phyloP scores from a whole-genome alignment of 2,113 vertebrate genomes.

The Pungitius pungitius region DNA sequence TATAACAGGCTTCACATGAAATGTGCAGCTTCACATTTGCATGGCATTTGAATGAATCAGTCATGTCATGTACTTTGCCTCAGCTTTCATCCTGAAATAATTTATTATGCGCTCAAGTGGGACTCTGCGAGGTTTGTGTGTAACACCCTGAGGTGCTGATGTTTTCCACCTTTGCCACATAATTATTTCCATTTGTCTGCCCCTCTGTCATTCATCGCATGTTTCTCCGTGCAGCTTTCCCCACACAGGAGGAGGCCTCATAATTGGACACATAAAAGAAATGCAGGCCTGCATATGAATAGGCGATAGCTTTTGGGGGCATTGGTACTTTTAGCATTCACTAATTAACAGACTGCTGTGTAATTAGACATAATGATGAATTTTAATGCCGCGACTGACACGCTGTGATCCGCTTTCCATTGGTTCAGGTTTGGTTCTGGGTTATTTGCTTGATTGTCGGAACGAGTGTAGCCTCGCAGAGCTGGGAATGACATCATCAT shows the following conservation, averaged over 20 bases:
- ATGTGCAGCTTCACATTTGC: background rate
- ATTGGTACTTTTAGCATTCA: constrained; percentile 24
- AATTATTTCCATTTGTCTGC: constrained; percentile 30
- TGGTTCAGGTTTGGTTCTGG: constrained; percentile 14
- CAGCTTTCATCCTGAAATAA: constrained; percentile 24
- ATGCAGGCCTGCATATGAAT: constrained; percentile 30
- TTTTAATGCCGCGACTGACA: constrained; percentile 16
- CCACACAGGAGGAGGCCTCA: constrained; percentile 38
- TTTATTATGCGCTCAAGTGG: constrained; percentile 13
- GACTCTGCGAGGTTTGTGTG: constrained; percentile 12
- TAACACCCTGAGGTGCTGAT: constrained; percentile 17
- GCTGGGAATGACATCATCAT: background rate
- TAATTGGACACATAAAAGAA: constrained; percentile 66
- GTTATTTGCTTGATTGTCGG: constrained; percentile 26
- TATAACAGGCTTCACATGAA: background rate
- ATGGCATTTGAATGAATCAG: constrained; percentile 8
- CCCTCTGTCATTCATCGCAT: constrained; percentile 1
- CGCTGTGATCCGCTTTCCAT: constrained; percentile 17
- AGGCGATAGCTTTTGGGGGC: constrained; percentile 36
- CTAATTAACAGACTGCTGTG: constrained; percentile 46
- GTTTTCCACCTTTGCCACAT: constrained; percentile 39
- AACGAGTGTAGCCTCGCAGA: constrained; percentile 26
- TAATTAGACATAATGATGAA: constrained; percentile 37
- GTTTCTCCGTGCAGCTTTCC: constrained; percentile 16
- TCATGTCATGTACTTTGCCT: background rate